Base-by-base conservation (phyloP, 2,888 invertebrate genomes). In the Chaetogeoica ovagalla region DNA sequence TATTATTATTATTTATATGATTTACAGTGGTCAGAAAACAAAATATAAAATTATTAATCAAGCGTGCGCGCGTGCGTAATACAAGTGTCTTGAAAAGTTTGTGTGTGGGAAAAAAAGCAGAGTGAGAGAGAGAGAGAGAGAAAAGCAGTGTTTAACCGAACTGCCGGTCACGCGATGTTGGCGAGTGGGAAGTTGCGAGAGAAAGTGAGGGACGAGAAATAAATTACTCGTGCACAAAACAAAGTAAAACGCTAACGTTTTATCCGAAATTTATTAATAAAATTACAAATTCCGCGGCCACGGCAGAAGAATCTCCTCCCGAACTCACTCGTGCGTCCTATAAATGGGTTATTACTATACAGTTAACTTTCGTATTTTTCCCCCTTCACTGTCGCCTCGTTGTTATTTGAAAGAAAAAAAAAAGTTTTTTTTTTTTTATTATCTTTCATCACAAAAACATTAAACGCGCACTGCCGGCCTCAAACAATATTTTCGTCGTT, bases 181-280 rank as follows among this genome's bases (percentile, higher is more conserved):
- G 9, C 7, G 59, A 19, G 13, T 37, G 55, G 55, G 23, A 11
- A 9, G 55, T 66, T 21, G 57, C 13, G 13, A 48, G 48, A 48
- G 13, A 3, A 48, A 48, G 3, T 13, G 48, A 15, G 15, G 11
- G 1, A 48, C 43, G 23, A n/a, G 39, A 76, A 76, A 76, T 68
- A 76, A 76, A 76, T 76, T 68, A 68, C 68, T 59, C 43, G 30
- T 23, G 8, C 57, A 75, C 39, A 48, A 59, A 55, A 76, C 66
- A 76, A 76, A 76, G 59, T 76, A 76, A n/a, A 59, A 59, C 43
- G 66, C 4, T 68, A 59, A 76, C 75, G 37, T 68, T 76, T 68
- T 76, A 59, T 76, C 66, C 59, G 9, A 68, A 68, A 76, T 76
- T 76, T 76, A 68, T 76, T 76, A 76, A 68, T 76, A 68, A 76